Base-by-base conservation (phyloP, 2,888 invertebrate genomes). In the Cheiracanthium punctorium region DNA sequence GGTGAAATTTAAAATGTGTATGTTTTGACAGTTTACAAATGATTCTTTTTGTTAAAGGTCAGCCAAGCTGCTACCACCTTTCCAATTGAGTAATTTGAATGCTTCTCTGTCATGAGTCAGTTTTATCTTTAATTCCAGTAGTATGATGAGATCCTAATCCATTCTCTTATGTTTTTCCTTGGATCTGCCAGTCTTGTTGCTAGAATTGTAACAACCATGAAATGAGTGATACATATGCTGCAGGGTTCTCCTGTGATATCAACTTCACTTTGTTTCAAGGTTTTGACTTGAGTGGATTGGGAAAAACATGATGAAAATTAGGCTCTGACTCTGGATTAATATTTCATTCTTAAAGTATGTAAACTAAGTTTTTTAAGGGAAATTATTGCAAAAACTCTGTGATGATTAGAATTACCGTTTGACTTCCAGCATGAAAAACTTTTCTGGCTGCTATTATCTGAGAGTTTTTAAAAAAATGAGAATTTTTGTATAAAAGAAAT, bases 211-310 rank as follows among this genome's bases (percentile, higher is more conserved):
- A 69, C 74, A 69, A 5, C 74, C 69, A 8, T 17, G 8, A 30
- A 48, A 32, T n/a, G n/a, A 32, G 33, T n/a, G 33, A 37, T 58
- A 0, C 5, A 52, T 52, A 33, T 37, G 29, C 14, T 14, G 58
- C 76, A 76, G 52, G 76, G 82, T 82, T 82, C 75, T 82, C 76
- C 76, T 82, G 76, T 64, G 64, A 17, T n/a, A 10, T 65, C 20
- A 24, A n/a, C 30, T 1, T 4, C 41, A 17, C 4, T 71, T 37
- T 1, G 24, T 1, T 58, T 71, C n/a, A 20, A 7, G 75, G 76
- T 52, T 70, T n/a, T n/a, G n/a, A 64, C 32, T 41, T 58, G 17
- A 48, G 7, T 48, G 17, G 43, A 72, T 52, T 70, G 20, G 64
- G 28, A 70, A 10, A n/a, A n/a, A 14, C 28, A 12, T 82, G 75